Evolutionary conservation across 2,888 invertebrate species (phyloP), one percentile per base, ranked within the genome.

Genomic region (Cephus pulcher): DNA sequence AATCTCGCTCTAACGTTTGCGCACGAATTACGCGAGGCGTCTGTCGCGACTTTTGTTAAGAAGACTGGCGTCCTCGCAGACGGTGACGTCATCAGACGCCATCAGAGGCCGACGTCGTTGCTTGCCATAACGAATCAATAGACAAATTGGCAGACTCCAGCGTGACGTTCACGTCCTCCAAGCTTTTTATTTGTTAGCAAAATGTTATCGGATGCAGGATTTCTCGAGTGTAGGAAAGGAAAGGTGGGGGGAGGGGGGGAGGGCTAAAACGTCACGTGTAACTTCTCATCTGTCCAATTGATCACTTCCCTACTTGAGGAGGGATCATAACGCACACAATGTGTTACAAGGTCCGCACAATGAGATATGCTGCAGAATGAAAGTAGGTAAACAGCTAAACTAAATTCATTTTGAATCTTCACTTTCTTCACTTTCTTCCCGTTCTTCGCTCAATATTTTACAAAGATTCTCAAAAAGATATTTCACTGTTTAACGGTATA

Each of bases 1-100:
- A 71, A 71, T 71, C 71, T 71, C 15, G 71, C 70, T 70, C 70
- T 11, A 70, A 40, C 32, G 9, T 71, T 71, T 71, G 71, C 32
- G 12, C 56, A 23, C 32, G 71, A 71, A 71, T 71, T 71, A 71
- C 71, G 56, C 56, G 56, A 56, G 23, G 56, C 56, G 56, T 56
- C 56, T 56, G 23, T 56, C 23, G 56, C 56, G 56, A 56, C 23
- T 56, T 56, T 56, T 56, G 23, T 23, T 9, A 9, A 56, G 56
- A 9, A 56, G 2, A 56, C 23, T 15, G 23, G 23, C 56, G 23
- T 56, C 56, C 23, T 56, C 9, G 56, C 6, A 56, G 56, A 56
- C 56, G 9, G 6, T 15, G 56, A 56, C 56, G 40, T 23, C 40
- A 40, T 37, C 12, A 37, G 37, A 56, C 56, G 40, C 40, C 40